phyloP scores from a whole-genome alignment of 2,113 vertebrate genomes.

The Noctilio leporinus region DNA sequence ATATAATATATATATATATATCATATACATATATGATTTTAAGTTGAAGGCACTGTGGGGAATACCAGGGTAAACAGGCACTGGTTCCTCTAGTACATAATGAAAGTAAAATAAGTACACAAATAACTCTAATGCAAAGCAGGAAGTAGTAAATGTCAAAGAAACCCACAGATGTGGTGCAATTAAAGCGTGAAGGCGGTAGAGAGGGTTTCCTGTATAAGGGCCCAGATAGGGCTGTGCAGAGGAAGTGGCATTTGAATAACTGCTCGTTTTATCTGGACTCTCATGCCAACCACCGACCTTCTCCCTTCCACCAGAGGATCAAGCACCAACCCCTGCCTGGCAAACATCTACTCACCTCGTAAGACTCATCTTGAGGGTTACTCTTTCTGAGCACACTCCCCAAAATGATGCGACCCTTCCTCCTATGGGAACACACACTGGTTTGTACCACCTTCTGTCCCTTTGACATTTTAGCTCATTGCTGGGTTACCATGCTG shows the following conservation, averaged over 20 bases:
- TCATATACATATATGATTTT: not conserved
- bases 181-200: not conserved
- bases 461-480: not conserved
- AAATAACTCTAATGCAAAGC: not conserved
- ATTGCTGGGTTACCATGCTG: not conserved
- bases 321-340: not conserved
- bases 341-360: not conserved
- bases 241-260: constrained; percentile 31
- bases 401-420: not conserved
- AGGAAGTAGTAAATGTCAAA: constrained; percentile 61
- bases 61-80: not conserved
- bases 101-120: constrained; percentile 23
- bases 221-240: not conserved
- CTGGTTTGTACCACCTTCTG: not conserved
- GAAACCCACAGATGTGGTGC: constrained; percentile 15
- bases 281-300: not conserved
- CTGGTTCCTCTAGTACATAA: not conserved
- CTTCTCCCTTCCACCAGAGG: not conserved
- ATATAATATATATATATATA: not conserved
- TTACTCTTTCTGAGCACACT: not conserved
- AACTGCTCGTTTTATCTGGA: not conserved
- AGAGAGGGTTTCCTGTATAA: constrained; percentile 47
- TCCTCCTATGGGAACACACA: not conserved
- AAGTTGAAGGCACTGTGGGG: not conserved
- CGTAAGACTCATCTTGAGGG: not conserved